These are phyloP conservation scores for Corella eumyota DNA, from an alignment of 23 tunicate species.

Conservation along the genomic window DNA sequence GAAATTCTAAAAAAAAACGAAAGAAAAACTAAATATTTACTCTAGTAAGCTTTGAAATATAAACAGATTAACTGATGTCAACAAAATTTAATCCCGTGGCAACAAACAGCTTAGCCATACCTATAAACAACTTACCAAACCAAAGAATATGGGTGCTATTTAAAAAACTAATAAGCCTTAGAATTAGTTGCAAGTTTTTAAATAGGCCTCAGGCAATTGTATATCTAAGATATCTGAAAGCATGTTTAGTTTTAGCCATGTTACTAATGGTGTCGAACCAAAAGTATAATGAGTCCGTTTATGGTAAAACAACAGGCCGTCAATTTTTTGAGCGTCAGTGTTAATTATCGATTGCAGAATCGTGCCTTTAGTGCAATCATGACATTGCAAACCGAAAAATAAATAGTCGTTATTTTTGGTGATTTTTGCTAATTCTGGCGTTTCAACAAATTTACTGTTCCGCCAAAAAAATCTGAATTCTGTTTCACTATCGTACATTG, in stretches of 20 bases:
- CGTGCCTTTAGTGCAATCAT: slow-evolving; percentile 26
- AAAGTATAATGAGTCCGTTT: slow-evolving; percentile 58
- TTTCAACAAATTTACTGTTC: slow-evolving; percentile 51
- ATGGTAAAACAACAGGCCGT: slow-evolving; percentile 90
- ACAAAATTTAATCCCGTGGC: no score
- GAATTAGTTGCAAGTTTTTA: no score
- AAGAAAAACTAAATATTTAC: no score
- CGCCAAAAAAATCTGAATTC: slow-evolving; percentile 89
- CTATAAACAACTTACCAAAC: no score
- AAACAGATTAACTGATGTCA: no score
- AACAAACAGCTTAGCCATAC: no score
- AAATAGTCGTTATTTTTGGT: slow-evolving; percentile 14
- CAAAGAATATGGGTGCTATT: no score
- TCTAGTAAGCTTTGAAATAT: no score
- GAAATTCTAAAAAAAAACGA: no score
- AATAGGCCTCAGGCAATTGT: no score
- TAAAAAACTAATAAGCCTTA: no score
- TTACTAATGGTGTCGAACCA: slow-evolving; percentile 90
- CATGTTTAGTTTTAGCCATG: slow-evolving; percentile 82
- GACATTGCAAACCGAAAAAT: slow-evolving; percentile 17
- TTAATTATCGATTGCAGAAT: slow-evolving; percentile 12
- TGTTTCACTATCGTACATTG: slow-evolving; percentile 77
- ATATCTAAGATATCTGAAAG: slow-evolving; percentile 40
- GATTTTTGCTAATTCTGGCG: slow-evolving; percentile 7
- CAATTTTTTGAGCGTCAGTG: slow-evolving; percentile 27